A percentile compares a stretch with the other conserved stretches of the same genome.
Evolutionary conservation across 2,113 vertebrate genomes (phyloP).

Genomic region (human (Homo sapiens)): DNA sequence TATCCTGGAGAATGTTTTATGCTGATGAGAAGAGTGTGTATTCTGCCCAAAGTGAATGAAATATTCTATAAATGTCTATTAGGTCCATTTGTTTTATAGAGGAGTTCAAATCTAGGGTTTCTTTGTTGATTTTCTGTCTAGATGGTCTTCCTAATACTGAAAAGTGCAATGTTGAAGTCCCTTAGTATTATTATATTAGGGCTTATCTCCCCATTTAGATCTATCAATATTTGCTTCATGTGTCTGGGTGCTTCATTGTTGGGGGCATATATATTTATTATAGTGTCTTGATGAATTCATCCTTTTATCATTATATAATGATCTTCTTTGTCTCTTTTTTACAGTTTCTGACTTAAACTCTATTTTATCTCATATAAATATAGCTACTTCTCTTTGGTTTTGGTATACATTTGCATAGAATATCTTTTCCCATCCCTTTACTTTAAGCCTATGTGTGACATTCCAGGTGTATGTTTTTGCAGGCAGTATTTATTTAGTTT

Average conservation of each 20-base stretch:
- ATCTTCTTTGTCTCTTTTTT: not conserved
- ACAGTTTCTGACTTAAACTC: not conserved
- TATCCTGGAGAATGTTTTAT: not conserved
- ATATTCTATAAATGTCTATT: not conserved
- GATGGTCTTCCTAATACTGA: not conserved
- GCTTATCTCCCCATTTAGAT: not conserved
- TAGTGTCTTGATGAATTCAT: not conserved
- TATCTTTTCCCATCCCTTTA: not conserved
- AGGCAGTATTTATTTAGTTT: not conserved
- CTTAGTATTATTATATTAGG: not conserved
- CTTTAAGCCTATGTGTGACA: not conserved
- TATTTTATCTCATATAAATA: not conserved
- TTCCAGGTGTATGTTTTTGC: not conserved
- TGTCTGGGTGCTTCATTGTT: not conserved
- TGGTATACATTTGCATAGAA: not conserved
- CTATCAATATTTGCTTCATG: not conserved
- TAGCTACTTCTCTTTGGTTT: not conserved
- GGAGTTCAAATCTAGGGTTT: not conserved
- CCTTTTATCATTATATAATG: not conserved
- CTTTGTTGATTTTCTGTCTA: not conserved
- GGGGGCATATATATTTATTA: not conserved
- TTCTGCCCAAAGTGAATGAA: not conserved
- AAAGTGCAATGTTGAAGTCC: not conserved
- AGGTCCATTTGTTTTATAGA: not conserved
- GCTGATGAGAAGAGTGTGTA: not conserved